Evolutionary conservation across 2,113 vertebrate genomes (phyloP).

Genomic region (rabbit (Oryctolagus cuniculus)): mOryCun1.1 NC_091443.1:34616001-34616500

Average conservation of each 20-base stretch:
- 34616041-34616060: not conserved
- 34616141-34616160: not conserved
- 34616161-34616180: not conserved
- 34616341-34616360: too few relatives aligned
- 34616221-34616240: not conserved
- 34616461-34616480: too few relatives aligned
- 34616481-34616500: too few relatives aligned
- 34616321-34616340: too few relatives aligned
- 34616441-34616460: too few relatives aligned
- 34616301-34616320: not conserved
- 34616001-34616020: not conserved
- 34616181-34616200: not conserved
- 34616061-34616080: conserved; percentile 7
- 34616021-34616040: not conserved
- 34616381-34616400: too few relatives aligned
- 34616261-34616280: not conserved
- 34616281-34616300: not conserved
- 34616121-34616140: not conserved
- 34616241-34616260: too few relatives aligned
- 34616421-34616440: too few relatives aligned
- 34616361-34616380: too few relatives aligned
- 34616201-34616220: not conserved
- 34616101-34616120: not conserved
- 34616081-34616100: not conserved
- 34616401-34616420: too few relatives aligned